Evolutionary conservation across 2,113 vertebrate genomes (phyloP).

Genomic region (Microtus montanus): DNA sequence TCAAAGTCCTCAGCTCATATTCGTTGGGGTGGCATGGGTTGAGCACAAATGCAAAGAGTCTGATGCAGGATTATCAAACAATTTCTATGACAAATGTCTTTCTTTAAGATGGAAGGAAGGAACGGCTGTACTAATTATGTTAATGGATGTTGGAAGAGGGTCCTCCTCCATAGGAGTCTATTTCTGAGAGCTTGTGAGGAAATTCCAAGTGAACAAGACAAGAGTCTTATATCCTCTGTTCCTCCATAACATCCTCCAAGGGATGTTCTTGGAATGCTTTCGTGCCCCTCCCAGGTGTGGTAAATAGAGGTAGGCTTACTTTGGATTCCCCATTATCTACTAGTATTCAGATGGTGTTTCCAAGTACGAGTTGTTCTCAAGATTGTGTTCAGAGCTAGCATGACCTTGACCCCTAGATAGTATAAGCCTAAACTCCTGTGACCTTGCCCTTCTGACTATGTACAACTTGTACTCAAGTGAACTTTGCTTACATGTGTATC

Average conservation of each 20-base stretch:
- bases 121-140: not conserved
- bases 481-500: too few species aligned
- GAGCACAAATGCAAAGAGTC: not conserved
- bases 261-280: not conserved
- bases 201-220: not conserved
- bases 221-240: not conserved
- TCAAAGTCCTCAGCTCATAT: not conserved
- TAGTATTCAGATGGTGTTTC: not conserved
- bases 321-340: not conserved
- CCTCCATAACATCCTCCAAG: not conserved
- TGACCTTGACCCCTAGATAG: not conserved
- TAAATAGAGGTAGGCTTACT: not conserved
- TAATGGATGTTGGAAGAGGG: not conserved
- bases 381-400: not conserved
- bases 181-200: not conserved
- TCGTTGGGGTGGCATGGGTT: not conserved
- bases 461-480: not conserved
- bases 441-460: not conserved
- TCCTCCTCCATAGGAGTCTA: not conserved
- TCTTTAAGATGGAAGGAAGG: not conserved
- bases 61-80: not conserved
- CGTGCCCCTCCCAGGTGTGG: not conserved
- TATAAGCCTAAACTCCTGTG: not conserved
- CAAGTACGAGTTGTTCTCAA: not conserved
- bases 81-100: not conserved